Evolutionary conservation across 1,140 invertebrate species (phyloP).

Genomic region (Micrasema longulum): DNA sequence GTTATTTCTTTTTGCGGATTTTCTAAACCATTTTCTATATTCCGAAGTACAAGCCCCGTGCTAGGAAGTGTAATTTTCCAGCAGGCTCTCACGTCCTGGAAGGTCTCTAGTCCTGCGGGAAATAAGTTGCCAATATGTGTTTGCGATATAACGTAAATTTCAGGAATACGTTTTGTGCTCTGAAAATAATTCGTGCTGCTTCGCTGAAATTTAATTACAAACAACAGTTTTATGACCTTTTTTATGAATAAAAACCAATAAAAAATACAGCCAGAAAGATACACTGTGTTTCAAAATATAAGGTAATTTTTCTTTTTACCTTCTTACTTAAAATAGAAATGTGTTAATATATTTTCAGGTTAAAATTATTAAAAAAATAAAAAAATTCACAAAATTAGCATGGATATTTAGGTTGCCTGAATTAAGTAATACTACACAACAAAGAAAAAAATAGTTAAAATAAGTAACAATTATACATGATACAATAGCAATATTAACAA

Average conservation of each 20-base stretch:
- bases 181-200: constrained; percentile 31
- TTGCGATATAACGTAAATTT: constrained; percentile 49
- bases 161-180: constrained; percentile 40
- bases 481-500: no score
- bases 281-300: no score
- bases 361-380: no score
- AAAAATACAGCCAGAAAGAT: not conserved
- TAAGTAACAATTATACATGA: no score
- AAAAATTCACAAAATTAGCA: no score
- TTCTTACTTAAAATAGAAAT: no score
- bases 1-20: not conserved
- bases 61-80: constrained; percentile 10
- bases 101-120: constrained; percentile 50
- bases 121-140: constrained; percentile 53
- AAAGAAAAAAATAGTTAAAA: no score
- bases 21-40: constrained; percentile 4
- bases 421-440: no score
- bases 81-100: constrained; percentile 28
- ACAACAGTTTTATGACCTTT: constrained; percentile 18
- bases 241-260: constrained; percentile 25
- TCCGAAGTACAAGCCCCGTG: not conserved
- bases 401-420: no score
- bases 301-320: no score
- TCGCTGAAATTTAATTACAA: constrained; percentile 32
- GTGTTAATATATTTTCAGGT: no score